phyloP scores from a whole-genome alignment of 2,888 invertebrate genomes.

The Mimumesa dahlbomi region DNA sequence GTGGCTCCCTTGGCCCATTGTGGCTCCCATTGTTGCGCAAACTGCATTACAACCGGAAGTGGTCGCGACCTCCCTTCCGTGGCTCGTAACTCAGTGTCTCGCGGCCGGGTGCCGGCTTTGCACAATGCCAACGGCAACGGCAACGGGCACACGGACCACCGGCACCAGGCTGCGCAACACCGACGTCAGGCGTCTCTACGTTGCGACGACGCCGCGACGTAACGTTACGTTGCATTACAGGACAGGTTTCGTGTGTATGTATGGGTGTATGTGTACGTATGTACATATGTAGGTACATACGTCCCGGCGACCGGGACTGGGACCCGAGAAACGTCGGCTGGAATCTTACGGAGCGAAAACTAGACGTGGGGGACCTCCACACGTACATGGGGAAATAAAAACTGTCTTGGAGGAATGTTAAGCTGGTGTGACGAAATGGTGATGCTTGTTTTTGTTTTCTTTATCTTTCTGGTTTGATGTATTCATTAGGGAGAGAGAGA shows the following conservation, averaged over 20 bases:
- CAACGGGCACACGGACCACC: not conserved
- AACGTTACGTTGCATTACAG: slow-evolving; percentile 67
- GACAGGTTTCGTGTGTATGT: too few relatives aligned
- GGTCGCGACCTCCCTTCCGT: slow-evolving; percentile 78
- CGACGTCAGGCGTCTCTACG: slow-evolving; percentile 50
- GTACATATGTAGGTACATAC: too few relatives aligned
- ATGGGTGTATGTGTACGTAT: too few relatives aligned
- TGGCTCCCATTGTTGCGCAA: slow-evolving; percentile 78
- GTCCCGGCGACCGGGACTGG: slow-evolving; percentile 22
- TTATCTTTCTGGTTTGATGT: too few relatives aligned
- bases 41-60: slow-evolving; percentile 80
- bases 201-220: slow-evolving; percentile 48
- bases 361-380: too few relatives aligned
- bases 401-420: too few relatives aligned
- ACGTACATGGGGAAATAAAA: too few relatives aligned
- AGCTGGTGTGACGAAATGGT: too few relatives aligned
- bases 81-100: slow-evolving; percentile 79
- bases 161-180: not conserved
- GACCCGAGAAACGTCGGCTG: slow-evolving; percentile 5
- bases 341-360: slow-evolving; percentile 15
- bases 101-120: slow-evolving; percentile 58
- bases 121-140: slow-evolving; percentile 51
- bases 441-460: too few relatives aligned
- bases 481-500: too few relatives aligned
- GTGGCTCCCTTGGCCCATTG: slow-evolving; percentile 73